These are phyloP conservation scores for Hesperia comma DNA, from an alignment of 2,888 invertebrate genomes.

Conservation along the genomic window DNA sequence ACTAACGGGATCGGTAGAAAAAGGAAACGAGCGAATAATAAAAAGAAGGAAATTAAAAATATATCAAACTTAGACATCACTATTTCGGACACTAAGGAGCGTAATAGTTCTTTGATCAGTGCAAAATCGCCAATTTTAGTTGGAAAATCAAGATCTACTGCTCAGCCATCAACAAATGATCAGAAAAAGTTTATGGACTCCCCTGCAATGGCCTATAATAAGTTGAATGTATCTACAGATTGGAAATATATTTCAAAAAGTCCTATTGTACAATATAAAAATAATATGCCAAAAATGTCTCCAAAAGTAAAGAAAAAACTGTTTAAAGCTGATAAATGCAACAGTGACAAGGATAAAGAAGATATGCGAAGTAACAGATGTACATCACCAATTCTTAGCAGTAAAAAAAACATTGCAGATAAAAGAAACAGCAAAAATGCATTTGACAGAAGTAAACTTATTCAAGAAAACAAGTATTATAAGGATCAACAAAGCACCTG, in stretches of 20 bases:
- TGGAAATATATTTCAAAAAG: constrained; percentile 49
- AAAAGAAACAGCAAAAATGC: constrained; percentile 15
- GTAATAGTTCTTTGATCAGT: constrained; percentile 34
- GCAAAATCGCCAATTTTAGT: constrained; percentile 53
- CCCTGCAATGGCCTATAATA: constrained; percentile 52
- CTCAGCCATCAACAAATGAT: constrained; percentile 24
- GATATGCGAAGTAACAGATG: constrained; percentile 20
- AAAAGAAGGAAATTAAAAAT: constrained; percentile 56
- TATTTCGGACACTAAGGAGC: constrained; percentile 51
- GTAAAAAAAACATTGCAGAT: neutral
- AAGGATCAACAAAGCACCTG: neutral
- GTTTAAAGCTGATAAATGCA: constrained; percentile 41
- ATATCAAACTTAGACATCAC: constrained; percentile 64
- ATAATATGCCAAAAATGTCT: constrained; percentile 48
- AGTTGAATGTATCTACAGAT: constrained; percentile 30
- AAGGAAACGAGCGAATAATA: constrained; percentile 59
- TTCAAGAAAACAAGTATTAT: neutral
- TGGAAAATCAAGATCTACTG: constrained; percentile 34
- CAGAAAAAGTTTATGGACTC: constrained; percentile 43
- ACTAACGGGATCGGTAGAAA: constrained; percentile 50
- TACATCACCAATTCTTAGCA: constrained; percentile 36
- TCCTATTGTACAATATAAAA: constrained; percentile 59
- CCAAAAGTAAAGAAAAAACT: constrained; percentile 60
- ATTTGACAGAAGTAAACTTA: neutral
- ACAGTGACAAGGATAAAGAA: constrained; percentile 3